Percentiles rank a stretch among this genome's conserved stretches.
These are phyloP conservation scores for Oscheius sp. DNA, from an alignment of 1,140 invertebrate species.

Conservation along the genomic window DNA sequence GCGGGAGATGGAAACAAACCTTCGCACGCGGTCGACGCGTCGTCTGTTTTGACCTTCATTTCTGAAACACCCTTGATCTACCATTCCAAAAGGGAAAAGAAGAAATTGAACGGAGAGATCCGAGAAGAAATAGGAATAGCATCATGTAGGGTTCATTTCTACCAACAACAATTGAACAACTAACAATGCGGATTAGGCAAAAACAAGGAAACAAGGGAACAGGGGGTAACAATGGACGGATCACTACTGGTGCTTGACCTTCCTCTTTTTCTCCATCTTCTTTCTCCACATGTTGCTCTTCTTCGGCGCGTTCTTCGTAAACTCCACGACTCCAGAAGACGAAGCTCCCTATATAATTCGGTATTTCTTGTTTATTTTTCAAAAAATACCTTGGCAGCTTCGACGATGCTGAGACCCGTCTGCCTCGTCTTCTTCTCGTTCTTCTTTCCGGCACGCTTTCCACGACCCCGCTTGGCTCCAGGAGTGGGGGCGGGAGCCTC, in stretches of 20 bases:
- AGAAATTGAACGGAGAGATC: not conserved
- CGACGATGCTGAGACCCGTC: constrained; percentile 20
- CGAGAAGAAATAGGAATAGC: too few species aligned
- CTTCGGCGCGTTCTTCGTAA: constrained; percentile 11
- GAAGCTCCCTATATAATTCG: too few species aligned
- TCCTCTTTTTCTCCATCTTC: constrained; percentile 50
- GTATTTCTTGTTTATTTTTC: too few species aligned
- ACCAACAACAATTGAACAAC: constrained; percentile 22
- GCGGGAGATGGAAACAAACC: too few species aligned
- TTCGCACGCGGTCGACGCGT: constrained; percentile 32
- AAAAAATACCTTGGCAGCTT: constrained; percentile 27
- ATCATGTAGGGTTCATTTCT: too few species aligned
- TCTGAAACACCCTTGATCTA: constrained; percentile 1
- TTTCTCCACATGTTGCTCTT: constrained; percentile 46
- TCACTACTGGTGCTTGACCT: constrained; percentile 53
- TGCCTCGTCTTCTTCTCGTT: constrained; percentile 42
- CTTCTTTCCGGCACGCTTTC: constrained; percentile 47
- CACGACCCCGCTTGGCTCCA: constrained; percentile 14
- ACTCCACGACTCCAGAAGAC: not conserved
- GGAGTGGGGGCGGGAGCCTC: not conserved
- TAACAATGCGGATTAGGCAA: constrained; percentile 12
- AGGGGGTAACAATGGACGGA: not conserved
- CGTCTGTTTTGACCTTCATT: constrained; percentile 11
- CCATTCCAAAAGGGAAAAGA: not conserved
- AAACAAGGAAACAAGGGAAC: constrained; percentile 33